A percentile compares a stretch with the other conserved stretches of the same genome.
phyloP scores from a whole-genome alignment of 2,113 vertebrate species.

The Poicephalus meyeri region DNA sequence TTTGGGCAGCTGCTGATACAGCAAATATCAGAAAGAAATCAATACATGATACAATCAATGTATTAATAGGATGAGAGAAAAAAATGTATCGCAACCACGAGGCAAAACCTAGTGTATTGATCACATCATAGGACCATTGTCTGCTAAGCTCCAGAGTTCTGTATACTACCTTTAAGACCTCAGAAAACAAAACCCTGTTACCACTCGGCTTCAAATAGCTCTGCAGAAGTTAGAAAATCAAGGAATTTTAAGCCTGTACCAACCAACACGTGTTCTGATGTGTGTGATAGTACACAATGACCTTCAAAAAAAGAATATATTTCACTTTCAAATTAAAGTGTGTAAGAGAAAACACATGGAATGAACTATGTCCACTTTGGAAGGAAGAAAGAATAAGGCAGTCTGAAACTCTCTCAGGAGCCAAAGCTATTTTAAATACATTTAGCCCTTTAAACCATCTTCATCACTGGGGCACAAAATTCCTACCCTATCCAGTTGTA shows the following conservation, averaged over 20 bases:
- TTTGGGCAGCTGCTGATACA: background rate
- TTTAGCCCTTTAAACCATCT: background rate
- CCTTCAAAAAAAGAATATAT: background rate
- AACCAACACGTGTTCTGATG: background rate
- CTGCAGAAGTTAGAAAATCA: background rate
- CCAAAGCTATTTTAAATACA: constrained; percentile 3
- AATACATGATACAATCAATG: background rate
- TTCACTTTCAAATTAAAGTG: background rate
- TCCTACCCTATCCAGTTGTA: background rate
- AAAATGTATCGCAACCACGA: background rate
- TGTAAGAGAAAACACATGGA: background rate
- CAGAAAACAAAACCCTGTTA: background rate
- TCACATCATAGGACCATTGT: background rate
- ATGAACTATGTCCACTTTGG: background rate
- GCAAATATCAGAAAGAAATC: background rate
- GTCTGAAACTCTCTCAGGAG: background rate
- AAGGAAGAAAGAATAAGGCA: background rate
- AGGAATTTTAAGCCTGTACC: background rate
- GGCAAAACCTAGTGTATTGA: background rate
- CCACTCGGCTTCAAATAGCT: background rate
- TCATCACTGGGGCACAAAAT: background rate
- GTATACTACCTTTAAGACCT: background rate
- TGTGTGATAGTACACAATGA: background rate
- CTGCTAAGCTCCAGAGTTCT: background rate
- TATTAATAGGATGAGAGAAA: background rate